Base-by-base conservation (phyloP, 2,113 vertebrate genomes). In the Pyrgilauda ruficollis region DNA sequence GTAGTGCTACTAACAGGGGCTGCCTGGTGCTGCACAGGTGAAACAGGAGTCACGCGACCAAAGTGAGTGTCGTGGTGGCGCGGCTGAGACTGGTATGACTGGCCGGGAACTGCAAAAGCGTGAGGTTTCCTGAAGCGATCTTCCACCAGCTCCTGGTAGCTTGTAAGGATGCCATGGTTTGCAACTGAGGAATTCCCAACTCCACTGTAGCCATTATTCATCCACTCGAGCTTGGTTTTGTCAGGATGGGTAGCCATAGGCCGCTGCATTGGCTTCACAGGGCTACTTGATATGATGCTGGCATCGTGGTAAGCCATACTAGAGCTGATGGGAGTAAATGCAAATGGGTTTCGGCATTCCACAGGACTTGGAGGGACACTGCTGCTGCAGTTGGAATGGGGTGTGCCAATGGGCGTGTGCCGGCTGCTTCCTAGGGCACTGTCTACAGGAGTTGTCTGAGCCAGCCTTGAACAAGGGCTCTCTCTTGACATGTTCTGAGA, bases 101-200 rank as follows among this genome's bases (percentile, higher is more conserved):
- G 99, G 83, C 99, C 98, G 0, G 99, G 99, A 78, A 99, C 98
- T 3, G 99, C 99, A 18, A 99, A 99, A 74, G 99, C 99, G 0
- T 99, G 99, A 68, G 99, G 99, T 89, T 99, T 99, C 94, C 99
- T 98, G 98, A 99, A 99, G 69, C 98, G 99, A 96, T 99, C 99
- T n/a, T 99, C 99, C 85, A 99, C 98, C 55, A 99, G 97, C 84
- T 99, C 98, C 96, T 99, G 99, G 90, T 99, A 99, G 97, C 98
- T 98, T 8, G 99, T 98, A 26, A 99, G 98, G 96, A 99, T 99
- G 88, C 98, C 98, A 4, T 98, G 98, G 97, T 97, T 98, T 15
- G 99, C 98, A 35, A 98, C 98, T 0, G 98, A 96, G 0, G 98
- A 98, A 74, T 79, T 98, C 52, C 97, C 97, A 6, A 98, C 97